Conservation (phyloP, 2,797 vertebrate species). For the Crax fasciolata region DNA sequence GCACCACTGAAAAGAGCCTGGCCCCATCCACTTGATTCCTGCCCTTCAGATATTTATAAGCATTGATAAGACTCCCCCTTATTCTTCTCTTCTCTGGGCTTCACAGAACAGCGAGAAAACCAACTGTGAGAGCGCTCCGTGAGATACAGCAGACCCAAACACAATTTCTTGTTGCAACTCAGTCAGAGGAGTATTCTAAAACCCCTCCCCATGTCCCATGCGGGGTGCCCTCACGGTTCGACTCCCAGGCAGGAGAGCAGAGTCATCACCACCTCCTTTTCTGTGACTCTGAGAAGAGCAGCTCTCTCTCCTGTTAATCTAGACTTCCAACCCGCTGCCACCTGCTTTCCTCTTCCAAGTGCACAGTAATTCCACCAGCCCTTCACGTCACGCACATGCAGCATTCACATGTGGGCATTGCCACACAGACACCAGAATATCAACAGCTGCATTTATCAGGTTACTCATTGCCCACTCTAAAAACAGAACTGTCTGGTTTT, state of each 20-base stretch:
- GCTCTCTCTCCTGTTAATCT: not conserved
- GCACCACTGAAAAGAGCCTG: too few species aligned
- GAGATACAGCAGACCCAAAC: not conserved
- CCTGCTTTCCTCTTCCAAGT: not conserved
- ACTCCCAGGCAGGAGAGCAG: not conserved
- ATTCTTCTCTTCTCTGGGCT: too few species aligned
- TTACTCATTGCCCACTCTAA: not conserved
- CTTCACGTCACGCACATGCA: not conserved
- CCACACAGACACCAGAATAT: not conserved
- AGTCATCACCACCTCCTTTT: not conserved
- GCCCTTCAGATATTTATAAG: too few species aligned
- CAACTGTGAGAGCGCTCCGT: not conserved
- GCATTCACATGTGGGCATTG: not conserved
- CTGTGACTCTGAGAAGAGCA: not conserved
- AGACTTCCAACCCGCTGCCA: not conserved
- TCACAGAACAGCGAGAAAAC: not conserved
- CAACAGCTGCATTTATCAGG: accelerated
- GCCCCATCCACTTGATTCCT: too few species aligned
- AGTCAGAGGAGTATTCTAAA: not conserved
- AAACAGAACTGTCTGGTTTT: not conserved
- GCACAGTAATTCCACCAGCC: not conserved
- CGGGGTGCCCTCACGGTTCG: not conserved
- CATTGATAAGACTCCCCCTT: too few species aligned
- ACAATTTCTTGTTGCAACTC: not conserved
- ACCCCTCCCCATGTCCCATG: not conserved